These are phyloP conservation scores for Microctonus aethiopoides DNA, from an alignment of 2,888 invertebrate species.

Conservation along the genomic window DNA sequence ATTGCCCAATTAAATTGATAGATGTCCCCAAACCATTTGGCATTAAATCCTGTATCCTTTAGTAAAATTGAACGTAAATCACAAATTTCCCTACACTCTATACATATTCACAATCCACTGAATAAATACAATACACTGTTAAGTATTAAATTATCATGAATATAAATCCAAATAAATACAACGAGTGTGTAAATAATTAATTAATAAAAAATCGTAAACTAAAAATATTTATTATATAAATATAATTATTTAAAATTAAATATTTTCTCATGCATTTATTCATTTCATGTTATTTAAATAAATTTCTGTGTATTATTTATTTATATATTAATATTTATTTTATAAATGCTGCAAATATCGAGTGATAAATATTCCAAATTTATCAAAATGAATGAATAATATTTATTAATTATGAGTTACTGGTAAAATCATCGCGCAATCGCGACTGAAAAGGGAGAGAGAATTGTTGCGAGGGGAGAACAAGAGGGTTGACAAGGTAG, in stretches of 20 bases:
- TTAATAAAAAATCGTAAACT: neutral
- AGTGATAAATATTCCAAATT: neutral
- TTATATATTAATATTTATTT: neutral
- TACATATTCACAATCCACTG: slow-evolving; percentile 3
- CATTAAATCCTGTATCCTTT: slow-evolving; percentile 59
- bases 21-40: slow-evolving; percentile 55
- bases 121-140: neutral
- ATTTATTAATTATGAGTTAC: slow-evolving; percentile 63
- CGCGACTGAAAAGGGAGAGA: slow-evolving; percentile 36
- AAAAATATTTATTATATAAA: no score
- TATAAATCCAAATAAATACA: neutral
- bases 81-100: slow-evolving; percentile 39
- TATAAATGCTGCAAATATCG: neutral
- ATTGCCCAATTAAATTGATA: slow-evolving; percentile 68
- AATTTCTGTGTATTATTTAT: neutral
- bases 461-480: slow-evolving; percentile 38
- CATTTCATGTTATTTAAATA: neutral
- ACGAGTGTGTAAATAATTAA: no score
- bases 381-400: slow-evolving; percentile 53
- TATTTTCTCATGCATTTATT: neutral
- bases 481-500: slow-evolving; percentile 23
- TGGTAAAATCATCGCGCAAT: slow-evolving; percentile 48
- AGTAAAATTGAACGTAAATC: slow-evolving; percentile 55
- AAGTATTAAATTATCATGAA: neutral
- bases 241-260: no score